These are phyloP conservation scores for Lasioglossum zephyrum DNA, from an alignment of 2,888 invertebrate species.

Conservation along the genomic window DNA sequence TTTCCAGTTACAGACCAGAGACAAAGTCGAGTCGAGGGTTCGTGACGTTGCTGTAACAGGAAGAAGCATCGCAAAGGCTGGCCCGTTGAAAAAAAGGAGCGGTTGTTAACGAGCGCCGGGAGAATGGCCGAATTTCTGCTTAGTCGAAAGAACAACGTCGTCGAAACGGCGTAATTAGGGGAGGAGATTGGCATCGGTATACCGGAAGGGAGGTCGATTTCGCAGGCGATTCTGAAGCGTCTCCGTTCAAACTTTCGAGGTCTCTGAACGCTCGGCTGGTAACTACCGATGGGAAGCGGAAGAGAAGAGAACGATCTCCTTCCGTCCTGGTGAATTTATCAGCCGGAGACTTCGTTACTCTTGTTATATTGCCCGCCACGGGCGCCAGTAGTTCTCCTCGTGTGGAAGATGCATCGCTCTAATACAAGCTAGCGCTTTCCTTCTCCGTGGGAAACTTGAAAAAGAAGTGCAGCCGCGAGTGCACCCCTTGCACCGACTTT, in stretches of 20 bases:
- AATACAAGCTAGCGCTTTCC: slow-evolving; percentile 25
- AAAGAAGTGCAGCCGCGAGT: slow-evolving; percentile 24
- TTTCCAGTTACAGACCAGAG: background rate
- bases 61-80: slow-evolving; percentile 1
- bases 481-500: slow-evolving; percentile 18
- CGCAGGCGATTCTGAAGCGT: slow-evolving; percentile 61
- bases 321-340: slow-evolving; percentile 63
- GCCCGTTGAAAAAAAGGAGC: slow-evolving; percentile 5
- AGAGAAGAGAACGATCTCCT: slow-evolving; percentile 38
- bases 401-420: slow-evolving; percentile 47
- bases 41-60: background rate
- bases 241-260: slow-evolving; percentile 62
- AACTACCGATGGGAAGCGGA: slow-evolving; percentile 51
- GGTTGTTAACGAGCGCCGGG: slow-evolving; percentile 62
- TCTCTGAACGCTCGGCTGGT: slow-evolving; percentile 36
- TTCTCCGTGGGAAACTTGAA: slow-evolving; percentile 24
- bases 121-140: slow-evolving; percentile 66
- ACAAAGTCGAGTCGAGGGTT: background rate
- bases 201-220: slow-evolving; percentile 69
- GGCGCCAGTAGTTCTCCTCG: slow-evolving; percentile 49
- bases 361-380: slow-evolving; percentile 51
- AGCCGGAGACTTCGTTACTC: slow-evolving; percentile 65
- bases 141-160: slow-evolving; percentile 47
- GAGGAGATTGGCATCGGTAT: slow-evolving; percentile 55
- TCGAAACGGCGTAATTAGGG: slow-evolving; percentile 69